Evolutionary conservation across 2,888 invertebrate genomes (phyloP).

Genomic region (Tetanocera ferruginea): DNA sequence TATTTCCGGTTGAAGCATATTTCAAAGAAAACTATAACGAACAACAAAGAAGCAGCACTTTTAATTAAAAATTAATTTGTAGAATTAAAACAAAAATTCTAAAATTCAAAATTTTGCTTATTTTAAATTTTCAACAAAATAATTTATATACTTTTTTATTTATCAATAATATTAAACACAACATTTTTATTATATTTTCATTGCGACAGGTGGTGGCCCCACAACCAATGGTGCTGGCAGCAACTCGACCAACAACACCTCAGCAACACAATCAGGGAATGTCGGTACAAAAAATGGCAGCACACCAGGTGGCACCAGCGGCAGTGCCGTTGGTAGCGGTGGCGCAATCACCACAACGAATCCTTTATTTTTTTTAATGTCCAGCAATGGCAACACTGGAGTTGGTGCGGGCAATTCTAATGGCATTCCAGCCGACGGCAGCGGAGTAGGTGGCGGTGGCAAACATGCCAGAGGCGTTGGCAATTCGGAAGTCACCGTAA

Average conservation of each 20-base stretch:
- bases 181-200: constrained; percentile 39
- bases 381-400: constrained; percentile 55
- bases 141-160: not conserved
- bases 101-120: not conserved
- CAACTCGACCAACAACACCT: constrained; percentile 49
- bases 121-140: not conserved
- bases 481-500: not conserved
- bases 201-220: constrained; percentile 42
- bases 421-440: constrained; percentile 29
- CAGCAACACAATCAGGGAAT: constrained; percentile 52
- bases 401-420: constrained; percentile 47
- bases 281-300: constrained; percentile 53
- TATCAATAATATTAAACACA: not conserved
- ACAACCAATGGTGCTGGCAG: constrained; percentile 39
- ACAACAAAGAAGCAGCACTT: no score
- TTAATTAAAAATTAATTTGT: no score
- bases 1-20: no score
- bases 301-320: constrained; percentile 13
- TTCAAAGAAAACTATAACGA: no score
- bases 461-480: constrained; percentile 10
- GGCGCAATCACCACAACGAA: constrained; percentile 54
- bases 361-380: constrained; percentile 61
- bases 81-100: no score
- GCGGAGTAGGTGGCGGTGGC: constrained; percentile 13
- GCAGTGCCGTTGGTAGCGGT: constrained; percentile 27